Percentiles rank a stretch among this genome's conserved stretches.
These are phyloP conservation scores for Hexactinellida sp. DNA, from an alignment of 37 sponge, comb jelly and placozoan species.

Conservation along the genomic window DNA sequence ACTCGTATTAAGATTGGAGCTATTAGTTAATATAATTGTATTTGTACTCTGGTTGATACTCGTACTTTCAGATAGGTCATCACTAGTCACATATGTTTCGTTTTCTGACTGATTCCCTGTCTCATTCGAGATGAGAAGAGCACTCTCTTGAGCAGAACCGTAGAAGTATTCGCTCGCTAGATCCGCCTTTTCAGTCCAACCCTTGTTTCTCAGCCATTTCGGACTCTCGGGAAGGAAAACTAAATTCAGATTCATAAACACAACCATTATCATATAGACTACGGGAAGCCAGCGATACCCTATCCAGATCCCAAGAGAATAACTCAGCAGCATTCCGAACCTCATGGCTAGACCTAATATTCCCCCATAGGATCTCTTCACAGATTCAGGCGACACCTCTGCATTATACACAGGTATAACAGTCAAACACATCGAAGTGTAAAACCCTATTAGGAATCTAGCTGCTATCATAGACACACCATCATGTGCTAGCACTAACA, in stretches of 20 bases:
- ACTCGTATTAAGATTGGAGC: too few relatives aligned
- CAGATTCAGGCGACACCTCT: neutral
- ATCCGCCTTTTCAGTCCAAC: neutral
- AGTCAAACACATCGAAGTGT: neutral
- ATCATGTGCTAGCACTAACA: neutral
- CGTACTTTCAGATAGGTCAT: neutral
- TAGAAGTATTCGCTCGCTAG: neutral
- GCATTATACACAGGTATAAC: neutral
- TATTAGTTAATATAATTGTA: neutral
- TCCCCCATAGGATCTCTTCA: neutral
- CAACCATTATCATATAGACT: neutral
- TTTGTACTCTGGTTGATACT: neutral
- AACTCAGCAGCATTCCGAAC: neutral
- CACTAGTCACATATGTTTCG: too few relatives aligned
- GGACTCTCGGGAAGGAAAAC: constrained; percentile 3
- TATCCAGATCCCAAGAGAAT: neutral
- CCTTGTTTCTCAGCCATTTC: neutral
- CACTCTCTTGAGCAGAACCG: neutral
- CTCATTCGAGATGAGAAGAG: too few relatives aligned
- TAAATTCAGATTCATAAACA: neutral
- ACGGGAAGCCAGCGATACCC: neutral
- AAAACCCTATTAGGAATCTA: neutral
- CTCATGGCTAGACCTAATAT: neutral
- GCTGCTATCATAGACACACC: neutral
- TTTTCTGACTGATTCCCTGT: too few relatives aligned